Conservation (phyloP, 2,113 vertebrate genomes). For the Bothrops jararaca region DNA sequence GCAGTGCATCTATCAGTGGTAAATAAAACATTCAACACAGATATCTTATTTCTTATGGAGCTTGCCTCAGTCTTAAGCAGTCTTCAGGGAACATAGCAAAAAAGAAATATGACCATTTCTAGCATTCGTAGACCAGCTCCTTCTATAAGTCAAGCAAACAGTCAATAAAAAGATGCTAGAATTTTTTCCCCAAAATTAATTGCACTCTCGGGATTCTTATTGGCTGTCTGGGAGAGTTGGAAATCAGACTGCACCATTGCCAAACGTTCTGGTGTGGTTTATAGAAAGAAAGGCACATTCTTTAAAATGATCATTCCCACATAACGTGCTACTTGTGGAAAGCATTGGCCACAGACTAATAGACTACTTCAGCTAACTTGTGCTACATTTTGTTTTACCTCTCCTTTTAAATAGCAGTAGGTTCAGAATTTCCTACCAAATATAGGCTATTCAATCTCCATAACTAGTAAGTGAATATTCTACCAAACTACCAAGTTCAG, state of each 20-base stretch:
- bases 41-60: conserved; percentile 30
- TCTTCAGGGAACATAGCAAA: conserved; percentile 38
- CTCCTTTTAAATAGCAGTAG: not conserved
- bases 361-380: not conserved
- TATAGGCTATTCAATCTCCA: not conserved
- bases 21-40: not conserved
- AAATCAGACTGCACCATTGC: not conserved
- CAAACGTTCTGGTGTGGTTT: not conserved
- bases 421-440: too few species aligned
- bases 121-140: conserved; percentile 44
- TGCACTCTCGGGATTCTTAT: conserved; percentile 34
- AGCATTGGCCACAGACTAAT: not conserved
- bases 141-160: conserved; percentile 44
- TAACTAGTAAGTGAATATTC: not conserved
- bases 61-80: conserved; percentile 27
- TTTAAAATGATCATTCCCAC: not conserved
- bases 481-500: too few species aligned
- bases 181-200: conserved; percentile 31
- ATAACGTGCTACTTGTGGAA: not conserved
- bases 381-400: not conserved
- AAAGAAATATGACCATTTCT: conserved; percentile 50
- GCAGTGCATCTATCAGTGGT: not conserved
- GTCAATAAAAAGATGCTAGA: conserved; percentile 48
- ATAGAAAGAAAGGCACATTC: not conserved
- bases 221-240: conserved; percentile 15